Conservation (phyloP, 2,113 vertebrate genomes). For the Alces alces region DNA sequence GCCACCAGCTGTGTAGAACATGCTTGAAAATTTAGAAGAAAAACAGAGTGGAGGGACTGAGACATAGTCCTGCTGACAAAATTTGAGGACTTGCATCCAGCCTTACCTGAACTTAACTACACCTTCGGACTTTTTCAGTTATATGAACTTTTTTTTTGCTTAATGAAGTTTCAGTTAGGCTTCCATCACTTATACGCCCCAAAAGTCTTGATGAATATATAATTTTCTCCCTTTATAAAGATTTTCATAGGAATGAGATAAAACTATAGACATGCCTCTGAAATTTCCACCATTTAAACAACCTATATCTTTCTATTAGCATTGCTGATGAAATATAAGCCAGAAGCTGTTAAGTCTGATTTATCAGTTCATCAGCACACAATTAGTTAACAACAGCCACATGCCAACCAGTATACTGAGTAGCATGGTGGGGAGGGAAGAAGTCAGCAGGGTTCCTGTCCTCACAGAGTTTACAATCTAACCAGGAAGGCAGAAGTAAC, state of each 20-base stretch:
- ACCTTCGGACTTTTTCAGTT: neutral
- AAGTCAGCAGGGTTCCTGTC: neutral
- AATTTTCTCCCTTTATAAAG: constrained; percentile 10
- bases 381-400: neutral
- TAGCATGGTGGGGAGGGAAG: neutral
- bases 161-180: neutral
- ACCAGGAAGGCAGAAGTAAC: neutral
- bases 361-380: neutral
- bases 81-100: neutral
- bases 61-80: neutral
- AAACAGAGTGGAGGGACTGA: neutral
- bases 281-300: neutral
- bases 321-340: neutral
- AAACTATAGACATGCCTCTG: neutral
- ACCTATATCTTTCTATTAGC: neutral
- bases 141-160: neutral
- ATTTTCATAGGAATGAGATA: neutral
- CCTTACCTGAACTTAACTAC: neutral
- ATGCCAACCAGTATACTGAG: neutral
- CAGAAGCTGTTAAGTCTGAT: neutral
- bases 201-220: neutral
- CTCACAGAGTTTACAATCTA: neutral
- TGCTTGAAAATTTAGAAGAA: neutral
- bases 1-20: neutral
- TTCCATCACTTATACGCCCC: neutral